Evolutionary conservation across 92 coral and sea anemone species (phyloP), one percentile per base, ranked within the genome.

Genomic region (Nematostella vectensis): DNA sequence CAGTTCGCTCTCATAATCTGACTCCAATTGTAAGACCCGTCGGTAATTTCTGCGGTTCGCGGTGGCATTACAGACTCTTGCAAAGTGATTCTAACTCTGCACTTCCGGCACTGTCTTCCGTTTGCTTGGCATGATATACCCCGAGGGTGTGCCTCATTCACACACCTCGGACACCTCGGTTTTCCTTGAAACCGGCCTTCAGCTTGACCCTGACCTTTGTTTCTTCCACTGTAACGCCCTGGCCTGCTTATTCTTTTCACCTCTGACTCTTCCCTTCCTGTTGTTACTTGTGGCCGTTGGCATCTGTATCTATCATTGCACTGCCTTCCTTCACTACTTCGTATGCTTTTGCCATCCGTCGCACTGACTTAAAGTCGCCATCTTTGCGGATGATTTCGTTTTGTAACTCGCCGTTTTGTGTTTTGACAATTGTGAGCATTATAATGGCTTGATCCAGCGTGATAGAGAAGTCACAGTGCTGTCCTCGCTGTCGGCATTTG

Each of bases 231-330:
- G 57, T 70, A 61, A 47, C 77, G 50, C 29, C 77, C 70, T 44
- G 64, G 77, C 57, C 69, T 29, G 60, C 55, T 71, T 22, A 55
- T 51, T 59, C 57, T 62, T 27, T 63, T 72, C 66, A 54, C 71
- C 49, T 72, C 71, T 17, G 54, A 40, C 26, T 63, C 44, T 31
- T 53, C 63, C 55, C 61, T 29, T 19, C n/a, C 29, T 22, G 12
- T 31, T 69, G 48, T n/a, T 8, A 27, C 31, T 53, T 44, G 27
- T 59, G 66, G 28, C 67, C 54, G 21, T 31, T 60, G 17, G 38
- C 58, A 12, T 27, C 70, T 29, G 30, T 19, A 18, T 37, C 26
- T 53, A 63, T 72, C 72, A 63, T 63, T 54, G 50, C 25, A 27
- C 48, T 62, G 9, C 76, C 68, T 29, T 57, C 56, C 50, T 49